These are phyloP conservation scores for Sapajus apella DNA, from an alignment of 2,113 vertebrate genomes.

Conservation along the genomic window DNA sequence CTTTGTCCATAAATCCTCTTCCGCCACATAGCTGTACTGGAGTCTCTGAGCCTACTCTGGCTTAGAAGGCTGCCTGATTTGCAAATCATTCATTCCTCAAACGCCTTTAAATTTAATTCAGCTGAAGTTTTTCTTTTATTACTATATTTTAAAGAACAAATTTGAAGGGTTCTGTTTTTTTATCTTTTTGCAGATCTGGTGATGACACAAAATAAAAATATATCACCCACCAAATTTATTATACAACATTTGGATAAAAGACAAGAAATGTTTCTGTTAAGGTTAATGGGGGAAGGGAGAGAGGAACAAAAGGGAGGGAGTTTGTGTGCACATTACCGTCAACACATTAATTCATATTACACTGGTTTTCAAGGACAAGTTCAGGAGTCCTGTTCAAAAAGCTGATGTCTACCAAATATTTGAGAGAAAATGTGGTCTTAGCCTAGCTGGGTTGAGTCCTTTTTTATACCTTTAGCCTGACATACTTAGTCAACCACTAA, in stretches of 20 bases:
- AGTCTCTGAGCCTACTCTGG: too few relatives aligned
- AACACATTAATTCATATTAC: conserved; percentile 53
- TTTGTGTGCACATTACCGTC: conserved; percentile 26
- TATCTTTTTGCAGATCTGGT: neutral
- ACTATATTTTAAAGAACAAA: neutral
- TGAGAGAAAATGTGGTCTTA: conserved; percentile 73
- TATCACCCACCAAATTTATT: neutral
- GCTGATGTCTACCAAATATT: conserved; percentile 63
- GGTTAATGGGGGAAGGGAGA: neutral
- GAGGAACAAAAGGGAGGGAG: fast-evolving
- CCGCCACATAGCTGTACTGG: too few relatives aligned
- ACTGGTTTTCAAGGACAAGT: conserved; percentile 71
- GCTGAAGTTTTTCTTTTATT: too few relatives aligned
- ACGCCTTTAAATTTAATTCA: too few relatives aligned
- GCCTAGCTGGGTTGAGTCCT: conserved; percentile 18
- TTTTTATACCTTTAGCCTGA: conserved; percentile 63
- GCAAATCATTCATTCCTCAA: too few relatives aligned
- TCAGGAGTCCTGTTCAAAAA: conserved; percentile 75
- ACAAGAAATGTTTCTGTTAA: neutral
- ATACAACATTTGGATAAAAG: neutral
- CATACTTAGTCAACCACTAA: conserved; percentile 46
- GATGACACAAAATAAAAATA: neutral
- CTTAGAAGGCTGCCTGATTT: too few relatives aligned
- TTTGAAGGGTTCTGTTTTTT: neutral
- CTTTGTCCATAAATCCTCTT: too few relatives aligned